A percentile compares a stretch with the other conserved stretches of the same genome.
Evolutionary conservation across 2,797 vertebrate genomes (phyloP).

Genomic region (Oophaga sylvatica): DNA sequence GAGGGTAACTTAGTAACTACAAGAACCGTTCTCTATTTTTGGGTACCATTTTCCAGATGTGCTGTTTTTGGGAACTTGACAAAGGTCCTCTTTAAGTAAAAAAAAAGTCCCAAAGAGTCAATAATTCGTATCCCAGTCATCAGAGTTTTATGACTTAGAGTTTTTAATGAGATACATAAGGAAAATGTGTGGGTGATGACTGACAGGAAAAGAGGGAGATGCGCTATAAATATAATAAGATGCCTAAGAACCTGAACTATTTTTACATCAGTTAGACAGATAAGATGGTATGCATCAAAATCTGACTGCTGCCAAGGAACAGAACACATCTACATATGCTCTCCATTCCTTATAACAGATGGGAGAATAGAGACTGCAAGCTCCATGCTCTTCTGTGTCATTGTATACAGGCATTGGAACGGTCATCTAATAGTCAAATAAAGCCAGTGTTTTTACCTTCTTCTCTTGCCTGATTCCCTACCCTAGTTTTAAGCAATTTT

Average conservation of each 20-base stretch:
- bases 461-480: not conserved
- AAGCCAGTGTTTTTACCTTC: not conserved
- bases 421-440: not conserved
- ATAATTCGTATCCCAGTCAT: not conserved
- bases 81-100: too few relatives aligned
- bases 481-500: not conserved
- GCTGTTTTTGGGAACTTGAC: too few relatives aligned
- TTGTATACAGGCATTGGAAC: not conserved
- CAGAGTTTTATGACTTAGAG: not conserved
- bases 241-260: conserved; percentile 22
- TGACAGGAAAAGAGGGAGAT: conserved; percentile 19
- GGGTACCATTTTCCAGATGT: too few relatives aligned
- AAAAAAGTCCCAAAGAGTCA: not conserved
- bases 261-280: conserved; percentile 26
- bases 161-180: not conserved
- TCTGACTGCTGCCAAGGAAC: conserved; percentile 18
- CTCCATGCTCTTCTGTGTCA: not conserved
- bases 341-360: conserved; percentile 5
- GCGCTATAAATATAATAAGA: conserved; percentile 25
- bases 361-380: not conserved
- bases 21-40: too few relatives aligned
- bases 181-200: conserved; percentile 23
- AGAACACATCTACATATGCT: conserved; percentile 13
- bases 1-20: too few relatives aligned
- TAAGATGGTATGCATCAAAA: not conserved